A percentile compares a stretch with the other conserved stretches of the same genome.
Evolutionary conservation across 2,113 vertebrate genomes (phyloP).

Genomic region (Percina caprodes): DNA sequence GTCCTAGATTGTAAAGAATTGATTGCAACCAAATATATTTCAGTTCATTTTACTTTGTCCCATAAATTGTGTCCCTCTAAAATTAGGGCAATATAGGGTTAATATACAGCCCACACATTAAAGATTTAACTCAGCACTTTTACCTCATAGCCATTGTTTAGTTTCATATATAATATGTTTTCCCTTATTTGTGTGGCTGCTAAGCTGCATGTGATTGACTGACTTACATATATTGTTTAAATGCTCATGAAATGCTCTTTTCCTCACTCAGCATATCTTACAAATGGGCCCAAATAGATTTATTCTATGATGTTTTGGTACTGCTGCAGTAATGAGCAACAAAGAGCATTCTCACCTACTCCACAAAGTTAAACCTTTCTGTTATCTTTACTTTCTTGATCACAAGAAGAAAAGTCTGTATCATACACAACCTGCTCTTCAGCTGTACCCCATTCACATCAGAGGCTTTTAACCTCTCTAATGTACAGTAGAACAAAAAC

Average conservation of each 20-base stretch:
- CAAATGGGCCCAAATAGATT: background rate
- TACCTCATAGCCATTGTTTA: background rate
- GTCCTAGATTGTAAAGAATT: background rate
- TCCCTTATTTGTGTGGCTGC: background rate
- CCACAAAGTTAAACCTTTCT: background rate
- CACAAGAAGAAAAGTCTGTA: background rate
- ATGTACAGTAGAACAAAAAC: constrained; percentile 3
- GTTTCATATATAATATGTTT: background rate
- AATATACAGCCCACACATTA: background rate
- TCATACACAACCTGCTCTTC: background rate
- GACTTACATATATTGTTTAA: background rate
- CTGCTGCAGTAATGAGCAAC: background rate
- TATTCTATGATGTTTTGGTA: background rate
- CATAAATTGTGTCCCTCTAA: background rate
- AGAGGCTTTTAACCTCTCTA: constrained; percentile 24
- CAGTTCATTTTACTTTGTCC: background rate
- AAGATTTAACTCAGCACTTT: background rate
- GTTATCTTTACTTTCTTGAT: background rate
- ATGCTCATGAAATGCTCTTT: background rate
- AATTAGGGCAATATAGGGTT: background rate
- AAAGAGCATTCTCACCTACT: background rate
- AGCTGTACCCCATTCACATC: background rate
- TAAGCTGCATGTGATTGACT: background rate
- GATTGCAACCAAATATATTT: background rate
- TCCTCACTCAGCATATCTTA: background rate